Percentiles rank a stretch among this genome's conserved stretches.
phyloP scores from a whole-genome alignment of 2,113 vertebrate species.

The Calidris pugnax region DNA sequence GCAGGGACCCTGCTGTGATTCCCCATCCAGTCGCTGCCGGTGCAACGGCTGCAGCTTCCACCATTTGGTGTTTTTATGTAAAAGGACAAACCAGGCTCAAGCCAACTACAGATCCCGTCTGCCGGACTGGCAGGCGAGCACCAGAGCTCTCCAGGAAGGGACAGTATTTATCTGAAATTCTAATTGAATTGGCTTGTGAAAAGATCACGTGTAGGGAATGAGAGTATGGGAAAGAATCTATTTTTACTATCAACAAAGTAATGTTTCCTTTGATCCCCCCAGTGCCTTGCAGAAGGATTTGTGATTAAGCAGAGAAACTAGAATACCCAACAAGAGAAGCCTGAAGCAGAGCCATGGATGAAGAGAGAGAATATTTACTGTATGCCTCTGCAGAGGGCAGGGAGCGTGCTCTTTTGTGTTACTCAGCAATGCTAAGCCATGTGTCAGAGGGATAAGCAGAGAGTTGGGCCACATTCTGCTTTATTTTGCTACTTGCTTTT shows the following conservation, averaged over 20 bases:
- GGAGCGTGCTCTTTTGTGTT: neutral
- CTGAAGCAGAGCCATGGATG: neutral
- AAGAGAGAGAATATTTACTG: neutral
- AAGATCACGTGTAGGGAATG: neutral
- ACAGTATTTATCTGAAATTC: neutral
- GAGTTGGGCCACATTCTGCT: slow-evolving; percentile 17
- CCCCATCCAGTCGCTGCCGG: neutral
- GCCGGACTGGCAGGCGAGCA: neutral
- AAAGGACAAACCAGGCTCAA: neutral
- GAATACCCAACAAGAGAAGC: neutral
- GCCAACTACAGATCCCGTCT: neutral
- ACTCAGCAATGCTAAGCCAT: slow-evolving; percentile 6
- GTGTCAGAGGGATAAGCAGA: slow-evolving; percentile 1
- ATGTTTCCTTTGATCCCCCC: neutral
- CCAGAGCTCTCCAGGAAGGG: neutral
- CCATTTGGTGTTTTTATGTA: neutral
- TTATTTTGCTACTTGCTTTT: slow-evolving; percentile 27
- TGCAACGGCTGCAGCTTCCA: neutral
- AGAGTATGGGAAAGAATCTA: slow-evolving; percentile 6
- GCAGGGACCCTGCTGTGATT: neutral
- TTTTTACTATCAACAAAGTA: neutral
- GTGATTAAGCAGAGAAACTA: slow-evolving; percentile 51
- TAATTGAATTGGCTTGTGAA: neutral
- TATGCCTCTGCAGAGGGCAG: neutral
- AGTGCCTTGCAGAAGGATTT: slow-evolving; percentile 68